Conservation (phyloP, 2,888 invertebrate genomes). For the Nasonia oneida region DNA sequence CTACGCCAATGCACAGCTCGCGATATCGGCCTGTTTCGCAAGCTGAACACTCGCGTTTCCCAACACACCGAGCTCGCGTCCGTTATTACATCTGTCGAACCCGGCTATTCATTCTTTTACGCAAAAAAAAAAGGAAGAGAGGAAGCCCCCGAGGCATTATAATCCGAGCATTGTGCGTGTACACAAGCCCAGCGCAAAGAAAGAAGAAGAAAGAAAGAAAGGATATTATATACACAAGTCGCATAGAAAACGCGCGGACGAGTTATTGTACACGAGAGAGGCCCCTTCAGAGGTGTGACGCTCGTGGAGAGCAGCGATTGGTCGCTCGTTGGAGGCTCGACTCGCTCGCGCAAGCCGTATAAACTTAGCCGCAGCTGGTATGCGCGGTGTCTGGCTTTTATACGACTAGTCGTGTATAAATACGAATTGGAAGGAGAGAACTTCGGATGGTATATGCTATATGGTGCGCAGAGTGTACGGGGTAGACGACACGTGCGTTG, state of each 20-base stretch:
- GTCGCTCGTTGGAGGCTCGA: slow-evolving; percentile 69
- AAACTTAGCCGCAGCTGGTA: slow-evolving; percentile 20
- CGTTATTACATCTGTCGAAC: neutral
- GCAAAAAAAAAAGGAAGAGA: neutral
- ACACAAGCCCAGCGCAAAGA: neutral
- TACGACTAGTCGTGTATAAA: neutral
- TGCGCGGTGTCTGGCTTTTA: neutral
- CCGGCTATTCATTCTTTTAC: neutral
- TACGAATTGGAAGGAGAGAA: neutral
- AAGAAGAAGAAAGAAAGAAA: neutral
- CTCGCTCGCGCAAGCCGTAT: slow-evolving; percentile 36
- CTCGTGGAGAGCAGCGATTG: slow-evolving; percentile 67
- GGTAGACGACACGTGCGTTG: neutral
- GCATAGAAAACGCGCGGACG: neutral
- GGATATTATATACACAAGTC: neutral
- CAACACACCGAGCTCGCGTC: neutral
- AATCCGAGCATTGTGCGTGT: neutral
- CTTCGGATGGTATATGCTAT: neutral
- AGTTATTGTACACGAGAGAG: neutral
- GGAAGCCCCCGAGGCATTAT: neutral
- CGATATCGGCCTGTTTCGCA: slow-evolving; percentile 5
- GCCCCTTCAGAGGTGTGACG: slow-evolving; percentile 69
- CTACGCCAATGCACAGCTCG: neutral
- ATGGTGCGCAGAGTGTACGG: neutral
- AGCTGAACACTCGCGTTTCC: neutral